Conservation (phyloP, 2,888 invertebrate genomes). For the Gerris lacustris region DNA sequence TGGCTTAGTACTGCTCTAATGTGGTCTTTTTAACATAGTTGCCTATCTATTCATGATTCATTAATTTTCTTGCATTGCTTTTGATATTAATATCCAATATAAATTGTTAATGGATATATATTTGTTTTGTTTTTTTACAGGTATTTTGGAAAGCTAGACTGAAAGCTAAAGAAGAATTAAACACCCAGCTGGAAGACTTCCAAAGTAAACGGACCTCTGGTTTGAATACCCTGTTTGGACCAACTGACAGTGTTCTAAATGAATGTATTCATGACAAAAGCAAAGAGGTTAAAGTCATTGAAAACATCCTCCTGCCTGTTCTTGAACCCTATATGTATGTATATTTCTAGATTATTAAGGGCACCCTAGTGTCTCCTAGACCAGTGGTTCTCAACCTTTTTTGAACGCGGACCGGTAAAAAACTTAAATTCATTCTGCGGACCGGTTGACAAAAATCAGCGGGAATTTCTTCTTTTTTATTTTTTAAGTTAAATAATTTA, state of each 20-base stretch:
- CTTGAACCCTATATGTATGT: slow-evolving; percentile 55
- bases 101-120: too few relatives aligned
- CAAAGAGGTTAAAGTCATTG: slow-evolving; percentile 62
- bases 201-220: slow-evolving; percentile 82
- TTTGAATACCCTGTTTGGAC: slow-evolving; percentile 78
- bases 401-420: too few relatives aligned
- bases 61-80: too few relatives aligned
- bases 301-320: slow-evolving; percentile 57
- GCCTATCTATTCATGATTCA: too few relatives aligned
- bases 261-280: slow-evolving; percentile 67
- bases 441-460: too few relatives aligned
- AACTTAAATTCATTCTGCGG: too few relatives aligned
- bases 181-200: slow-evolving; percentile 68
- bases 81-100: too few relatives aligned
- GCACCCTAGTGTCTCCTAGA: neutral
- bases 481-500: too few relatives aligned
- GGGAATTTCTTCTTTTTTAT: too few relatives aligned
- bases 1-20: too few relatives aligned
- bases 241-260: slow-evolving; percentile 63
- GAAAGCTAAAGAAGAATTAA: slow-evolving; percentile 68
- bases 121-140: slow-evolving; percentile 28
- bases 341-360: neutral
- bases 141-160: slow-evolving; percentile 77
- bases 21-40: too few relatives aligned
- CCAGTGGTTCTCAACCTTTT: too few relatives aligned